A percentile compares a stretch with the other conserved stretches of the same genome.
Evolutionary conservation across 1,140 invertebrate species (phyloP).

Genomic region (Sycophaga agraensis): DNA sequence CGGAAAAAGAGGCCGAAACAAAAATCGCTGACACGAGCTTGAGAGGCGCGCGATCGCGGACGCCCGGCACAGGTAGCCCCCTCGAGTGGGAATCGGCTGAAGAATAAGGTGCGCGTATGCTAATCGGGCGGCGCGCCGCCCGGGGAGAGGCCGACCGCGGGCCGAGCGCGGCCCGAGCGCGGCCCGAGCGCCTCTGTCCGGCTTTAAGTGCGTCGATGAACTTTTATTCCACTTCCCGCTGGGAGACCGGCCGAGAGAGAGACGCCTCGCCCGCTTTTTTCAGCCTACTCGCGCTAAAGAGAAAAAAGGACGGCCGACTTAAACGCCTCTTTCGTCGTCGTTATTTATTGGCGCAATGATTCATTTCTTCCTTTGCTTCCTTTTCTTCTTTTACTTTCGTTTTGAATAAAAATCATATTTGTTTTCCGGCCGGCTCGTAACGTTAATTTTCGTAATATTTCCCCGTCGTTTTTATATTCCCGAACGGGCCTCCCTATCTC

Average conservation of each 20-base stretch:
- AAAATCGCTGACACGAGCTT: constrained; percentile 29
- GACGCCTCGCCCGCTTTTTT: too few species aligned
- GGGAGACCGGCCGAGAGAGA: too few species aligned
- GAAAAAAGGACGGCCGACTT: too few species aligned
- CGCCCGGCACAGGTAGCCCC: constrained; percentile 2
- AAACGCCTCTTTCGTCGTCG: constrained; percentile 30
- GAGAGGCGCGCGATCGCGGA: background rate
- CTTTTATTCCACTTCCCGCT: constrained; percentile 29
- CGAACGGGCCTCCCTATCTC: background rate
- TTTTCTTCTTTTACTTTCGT: constrained; percentile 17
- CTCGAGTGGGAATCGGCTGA: constrained; percentile 13
- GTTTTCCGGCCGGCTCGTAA: constrained; percentile 24
- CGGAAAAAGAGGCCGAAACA: constrained; percentile 13
- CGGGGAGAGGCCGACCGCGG: background rate
- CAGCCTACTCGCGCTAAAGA: background rate
- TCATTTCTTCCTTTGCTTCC: constrained; percentile 25
- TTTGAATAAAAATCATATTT: constrained; percentile 34
- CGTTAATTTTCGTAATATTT: constrained; percentile 32
- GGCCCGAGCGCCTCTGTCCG: background rate
- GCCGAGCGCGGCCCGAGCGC: background rate
- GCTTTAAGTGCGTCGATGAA: constrained; percentile 30
- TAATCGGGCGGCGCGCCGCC: constrained; percentile 12
- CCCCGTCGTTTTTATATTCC: constrained; percentile 27
- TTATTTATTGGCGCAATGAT: constrained; percentile 31
- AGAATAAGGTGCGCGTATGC: constrained; percentile 24